Percentiles rank a stretch among this genome's conserved stretches.
These are phyloP conservation scores for Chiloscyllium punctatum DNA, from an alignment of 2,797 vertebrate genomes.

Conservation along the genomic window DNA sequence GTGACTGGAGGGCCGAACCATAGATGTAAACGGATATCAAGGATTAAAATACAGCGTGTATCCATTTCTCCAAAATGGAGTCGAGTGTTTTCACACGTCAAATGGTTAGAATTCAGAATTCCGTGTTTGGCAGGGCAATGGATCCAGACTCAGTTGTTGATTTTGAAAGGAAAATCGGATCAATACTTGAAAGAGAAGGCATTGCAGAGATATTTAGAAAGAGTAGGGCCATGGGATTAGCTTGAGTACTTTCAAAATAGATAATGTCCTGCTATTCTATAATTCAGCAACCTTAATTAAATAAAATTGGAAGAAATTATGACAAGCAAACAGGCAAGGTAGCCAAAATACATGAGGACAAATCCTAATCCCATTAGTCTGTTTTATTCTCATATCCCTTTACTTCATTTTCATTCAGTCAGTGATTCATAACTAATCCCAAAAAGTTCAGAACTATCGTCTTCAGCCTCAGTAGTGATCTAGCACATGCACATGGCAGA, in stretches of 20 bases:
- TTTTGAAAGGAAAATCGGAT: background rate
- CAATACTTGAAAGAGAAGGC: background rate
- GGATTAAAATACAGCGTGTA: background rate
- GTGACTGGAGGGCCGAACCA: background rate
- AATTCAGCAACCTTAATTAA: background rate
- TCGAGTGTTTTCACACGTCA: background rate
- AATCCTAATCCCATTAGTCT: background rate
- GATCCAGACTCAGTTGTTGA: background rate
- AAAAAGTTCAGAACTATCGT: background rate
- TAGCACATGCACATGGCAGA: background rate
- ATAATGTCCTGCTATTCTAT: background rate
- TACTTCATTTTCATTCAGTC: constrained; percentile 6
- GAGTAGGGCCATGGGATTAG: background rate
- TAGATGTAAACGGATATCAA: background rate
- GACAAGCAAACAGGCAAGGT: background rate
- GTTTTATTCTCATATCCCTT: background rate
- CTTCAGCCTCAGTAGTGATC: background rate
- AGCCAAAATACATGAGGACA: background rate
- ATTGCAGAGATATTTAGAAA: background rate
- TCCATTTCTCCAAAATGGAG: background rate
- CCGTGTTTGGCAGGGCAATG: background rate
- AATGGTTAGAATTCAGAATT: background rate
- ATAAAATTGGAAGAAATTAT: background rate
- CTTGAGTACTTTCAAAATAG: background rate
- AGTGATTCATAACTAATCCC: background rate